These are phyloP conservation scores for Galeopsomyia nigrocyanea DNA, from an alignment of 2,888 invertebrate species.

Conservation along the genomic window DNA sequence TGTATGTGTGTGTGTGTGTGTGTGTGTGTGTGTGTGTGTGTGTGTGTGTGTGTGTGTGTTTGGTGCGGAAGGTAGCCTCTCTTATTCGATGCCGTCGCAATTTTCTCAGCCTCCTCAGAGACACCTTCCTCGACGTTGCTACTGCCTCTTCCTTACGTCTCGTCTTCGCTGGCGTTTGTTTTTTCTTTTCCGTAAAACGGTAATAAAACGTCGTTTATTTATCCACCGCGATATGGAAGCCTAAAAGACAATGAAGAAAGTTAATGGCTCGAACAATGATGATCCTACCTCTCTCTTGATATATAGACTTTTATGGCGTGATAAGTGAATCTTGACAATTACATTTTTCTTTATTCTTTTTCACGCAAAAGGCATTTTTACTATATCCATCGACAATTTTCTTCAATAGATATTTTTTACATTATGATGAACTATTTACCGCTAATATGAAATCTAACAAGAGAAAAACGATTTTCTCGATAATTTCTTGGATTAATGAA, in stretches of 20 bases:
- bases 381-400: too few relatives aligned
- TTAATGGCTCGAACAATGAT: conserved; percentile 41
- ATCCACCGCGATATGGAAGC: conserved; percentile 33
- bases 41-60: neutral
- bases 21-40: too few relatives aligned
- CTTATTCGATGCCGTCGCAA: conserved; percentile 43
- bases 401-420: too few relatives aligned
- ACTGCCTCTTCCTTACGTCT: neutral
- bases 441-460: too few relatives aligned
- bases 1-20: conserved; percentile 6
- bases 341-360: conserved; percentile 26
- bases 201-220: conserved; percentile 45
- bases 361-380: neutral
- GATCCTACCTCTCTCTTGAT: conserved; percentile 2
- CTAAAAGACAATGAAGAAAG: conserved; percentile 26
- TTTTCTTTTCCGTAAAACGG: neutral
- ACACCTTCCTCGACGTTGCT: conserved; percentile 8
- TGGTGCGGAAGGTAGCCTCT: too few relatives aligned
- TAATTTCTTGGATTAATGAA: too few relatives aligned
- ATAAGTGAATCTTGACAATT: conserved; percentile 24
- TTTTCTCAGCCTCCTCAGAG: conserved; percentile 47
- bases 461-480: too few relatives aligned
- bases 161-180: conserved; percentile 9
- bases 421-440: too few relatives aligned
- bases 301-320: neutral